A percentile compares a stretch with the other conserved stretches of the same genome.
phyloP scores from a whole-genome alignment of 2,113 vertebrate species.

The Dendropsophus ebraccatus region DNA sequence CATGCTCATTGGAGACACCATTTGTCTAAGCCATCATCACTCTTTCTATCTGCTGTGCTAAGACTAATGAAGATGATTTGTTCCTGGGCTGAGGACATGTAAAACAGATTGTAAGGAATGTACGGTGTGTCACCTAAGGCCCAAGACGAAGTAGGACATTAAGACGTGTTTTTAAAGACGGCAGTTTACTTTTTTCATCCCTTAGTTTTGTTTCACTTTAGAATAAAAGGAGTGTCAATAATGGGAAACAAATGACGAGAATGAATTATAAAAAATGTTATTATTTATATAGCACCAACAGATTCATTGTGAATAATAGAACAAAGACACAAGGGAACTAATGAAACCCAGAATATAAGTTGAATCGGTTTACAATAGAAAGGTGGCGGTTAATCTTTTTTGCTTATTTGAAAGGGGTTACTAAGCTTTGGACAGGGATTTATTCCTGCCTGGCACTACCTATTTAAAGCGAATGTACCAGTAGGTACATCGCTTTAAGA shows the following conservation, averaged over 20 bases:
- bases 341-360: not conserved
- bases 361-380: too few species aligned
- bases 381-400: too few species aligned
- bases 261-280: too few species aligned
- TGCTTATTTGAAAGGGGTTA: too few species aligned
- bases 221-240: not conserved
- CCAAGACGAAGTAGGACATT: constrained; percentile 43
- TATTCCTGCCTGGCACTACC: too few species aligned
- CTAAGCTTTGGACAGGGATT: too few species aligned
- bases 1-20: constrained; percentile 59
- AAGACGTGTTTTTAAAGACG: constrained; percentile 53
- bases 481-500: too few species aligned
- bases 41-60: constrained; percentile 61
- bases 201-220: not conserved
- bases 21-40: constrained; percentile 66
- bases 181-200: not conserved
- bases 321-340: not conserved
- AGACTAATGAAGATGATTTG: constrained; percentile 63
- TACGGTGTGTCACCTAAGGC: constrained; percentile 59
- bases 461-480: too few species aligned
- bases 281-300: too few species aligned
- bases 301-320: not conserved
- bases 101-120: constrained; percentile 64
- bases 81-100: constrained; percentile 64
- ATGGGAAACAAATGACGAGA: not conserved